phyloP scores from a whole-genome alignment of 2,888 invertebrate genomes.

The Drosophila ezoana region DNA sequence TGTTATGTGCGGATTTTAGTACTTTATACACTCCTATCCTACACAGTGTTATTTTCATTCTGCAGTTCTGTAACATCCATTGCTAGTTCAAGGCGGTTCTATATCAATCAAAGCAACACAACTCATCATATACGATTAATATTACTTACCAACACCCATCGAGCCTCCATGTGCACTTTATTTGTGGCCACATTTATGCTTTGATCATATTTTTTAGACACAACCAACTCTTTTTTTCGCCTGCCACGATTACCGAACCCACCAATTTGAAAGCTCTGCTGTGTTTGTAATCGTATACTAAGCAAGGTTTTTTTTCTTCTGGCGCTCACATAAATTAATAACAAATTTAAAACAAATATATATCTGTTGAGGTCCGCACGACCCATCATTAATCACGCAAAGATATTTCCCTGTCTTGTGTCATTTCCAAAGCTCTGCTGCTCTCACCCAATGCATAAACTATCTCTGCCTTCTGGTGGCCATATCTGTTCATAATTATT shows the following conservation, averaged over 20 bases:
- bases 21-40: too few relatives aligned
- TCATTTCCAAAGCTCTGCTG: conserved; percentile 56
- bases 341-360: conserved; percentile 77
- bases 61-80: not conserved
- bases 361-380: conserved; percentile 68
- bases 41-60: too few relatives aligned
- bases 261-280: conserved; percentile 12
- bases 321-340: conserved; percentile 70
- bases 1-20: too few relatives aligned
- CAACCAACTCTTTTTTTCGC: not conserved
- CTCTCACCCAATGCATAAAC: conserved; percentile 35
- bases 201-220: not conserved
- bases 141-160: not conserved
- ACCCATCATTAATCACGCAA: conserved; percentile 73
- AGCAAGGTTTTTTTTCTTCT: conserved; percentile 22
- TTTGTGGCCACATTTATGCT: not conserved
- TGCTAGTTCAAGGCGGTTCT: too few relatives aligned
- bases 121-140: too few relatives aligned
- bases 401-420: conserved; percentile 69
- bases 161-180: not conserved
- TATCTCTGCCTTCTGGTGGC: conserved; percentile 36
- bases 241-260: not conserved
- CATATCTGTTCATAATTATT: conserved; percentile 73
- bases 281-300: conserved; percentile 26
- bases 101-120: too few relatives aligned